Evolutionary conservation across 2,888 invertebrate genomes (phyloP), one percentile per base, ranked within the genome.

Genomic region (Phlogophora meticulosa): DNA sequence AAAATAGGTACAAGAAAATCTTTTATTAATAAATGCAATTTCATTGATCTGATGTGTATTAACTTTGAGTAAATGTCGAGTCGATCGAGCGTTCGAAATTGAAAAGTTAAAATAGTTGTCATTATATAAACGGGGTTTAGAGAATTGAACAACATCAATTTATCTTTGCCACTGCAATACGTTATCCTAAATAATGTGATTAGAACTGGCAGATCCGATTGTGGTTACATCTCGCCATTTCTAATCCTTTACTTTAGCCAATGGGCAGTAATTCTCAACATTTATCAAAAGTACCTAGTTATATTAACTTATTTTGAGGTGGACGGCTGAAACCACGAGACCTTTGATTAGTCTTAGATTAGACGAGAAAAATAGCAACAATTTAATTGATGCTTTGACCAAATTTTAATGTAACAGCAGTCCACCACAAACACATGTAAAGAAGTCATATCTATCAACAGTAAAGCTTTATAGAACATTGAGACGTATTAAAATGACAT

Each of bases 1-100:
- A 90, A 91, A 91, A 91, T 88, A 88, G 28, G 28, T 85, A 82
- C 83, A 83, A 76, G 83, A 83, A 85, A 76, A 76, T 73, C 22
- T 69, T 81, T 84, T 80, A 78, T 71, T 81, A 85, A 89, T 89
- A 92, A 92, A 92, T 91, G 92, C 92, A 90, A 85, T 82, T 67
- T 52, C 46, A 73, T 81, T 72, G 52, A 71, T 81, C 58, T 59
- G 72, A 67, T 49, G 49, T 28, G 46, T 46, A 36, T 10, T 43
- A 51, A 45, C 56, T 78, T 66, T 65, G 45, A 56, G 66, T 48
- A 71, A 70, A 65, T 55, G 53, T 62, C 49, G 58, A 76, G 46
- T 48, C 17, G 51, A 36, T 56, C 36, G 34, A 36, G 15, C 4
- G 22, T 22, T 38, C 15, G 15, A 53, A 43, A 36, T 36, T 40